Percentiles rank a stretch among this genome's conserved stretches.
Evolutionary conservation across 2,113 vertebrate species (phyloP).

Genomic region (Tachysurus fulvidraco): DNA sequence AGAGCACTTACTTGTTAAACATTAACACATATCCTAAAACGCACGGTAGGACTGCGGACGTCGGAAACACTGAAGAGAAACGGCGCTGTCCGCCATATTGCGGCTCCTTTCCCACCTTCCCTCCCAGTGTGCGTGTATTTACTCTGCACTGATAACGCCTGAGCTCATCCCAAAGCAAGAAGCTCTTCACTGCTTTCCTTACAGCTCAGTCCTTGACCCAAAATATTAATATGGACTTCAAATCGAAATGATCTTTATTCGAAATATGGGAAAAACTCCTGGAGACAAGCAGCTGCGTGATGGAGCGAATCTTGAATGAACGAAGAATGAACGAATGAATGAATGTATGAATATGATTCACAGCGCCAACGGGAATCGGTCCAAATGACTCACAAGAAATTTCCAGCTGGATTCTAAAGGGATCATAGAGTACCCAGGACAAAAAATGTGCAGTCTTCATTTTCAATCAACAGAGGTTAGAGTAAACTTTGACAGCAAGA

Average conservation of each 20-base stretch:
- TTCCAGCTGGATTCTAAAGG: background rate
- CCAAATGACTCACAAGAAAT: slow-evolving; percentile 27
- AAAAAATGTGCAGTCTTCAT: background rate
- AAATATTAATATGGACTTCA: background rate
- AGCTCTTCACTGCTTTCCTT: background rate
- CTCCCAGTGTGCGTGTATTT: slow-evolving; percentile 72
- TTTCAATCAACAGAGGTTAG: background rate
- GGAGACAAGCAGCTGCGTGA: background rate
- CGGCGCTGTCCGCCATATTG: slow-evolving; percentile 91
- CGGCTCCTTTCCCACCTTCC: slow-evolving; percentile 59
- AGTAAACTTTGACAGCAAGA: background rate
- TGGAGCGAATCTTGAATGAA: slow-evolving; percentile 11
- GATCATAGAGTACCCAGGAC: background rate
- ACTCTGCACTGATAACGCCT: slow-evolving; percentile 81
- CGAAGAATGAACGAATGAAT: slow-evolving; percentile 1
- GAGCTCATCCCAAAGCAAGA: slow-evolving; percentile 56
- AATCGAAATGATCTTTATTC: background rate
- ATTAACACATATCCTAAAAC: slow-evolving; percentile 74
- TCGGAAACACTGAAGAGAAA: slow-evolving; percentile 78
- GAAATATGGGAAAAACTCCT: background rate
- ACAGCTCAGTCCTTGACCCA: background rate
- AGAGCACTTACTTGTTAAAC: slow-evolving; percentile 68
- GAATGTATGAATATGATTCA: slow-evolving; percentile 31
- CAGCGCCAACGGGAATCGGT: background rate
- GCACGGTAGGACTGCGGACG: slow-evolving; percentile 79